Evolutionary conservation across 2,113 vertebrate genomes (phyloP).

Genomic region (Odontesthes bonariensis): DNA sequence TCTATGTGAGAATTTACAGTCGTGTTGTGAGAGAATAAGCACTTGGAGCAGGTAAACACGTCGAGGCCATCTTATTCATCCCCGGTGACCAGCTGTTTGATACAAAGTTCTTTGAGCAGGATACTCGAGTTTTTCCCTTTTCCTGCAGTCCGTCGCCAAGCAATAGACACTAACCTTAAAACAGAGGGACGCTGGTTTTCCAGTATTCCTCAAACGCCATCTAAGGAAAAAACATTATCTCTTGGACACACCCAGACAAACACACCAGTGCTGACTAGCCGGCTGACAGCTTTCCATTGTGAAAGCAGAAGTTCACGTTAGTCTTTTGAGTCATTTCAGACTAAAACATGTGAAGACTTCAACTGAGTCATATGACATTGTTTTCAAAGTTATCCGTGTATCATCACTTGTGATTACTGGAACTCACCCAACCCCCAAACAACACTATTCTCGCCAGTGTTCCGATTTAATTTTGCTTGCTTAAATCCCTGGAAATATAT

Average conservation of each 20-base stretch:
- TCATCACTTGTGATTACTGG: no score
- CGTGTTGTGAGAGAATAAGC: background rate
- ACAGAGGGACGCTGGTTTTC: background rate
- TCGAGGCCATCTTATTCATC: background rate
- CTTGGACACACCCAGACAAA: slow-evolving; percentile 51
- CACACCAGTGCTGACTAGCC: background rate
- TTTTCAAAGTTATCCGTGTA: no score
- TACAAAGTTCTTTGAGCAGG: background rate
- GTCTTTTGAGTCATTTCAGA: slow-evolving; percentile 46
- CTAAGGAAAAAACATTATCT: background rate
- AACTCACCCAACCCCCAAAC: no score
- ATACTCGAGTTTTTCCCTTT: no score
- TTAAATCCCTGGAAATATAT: no score
- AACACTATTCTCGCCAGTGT: no score
- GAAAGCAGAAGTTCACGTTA: slow-evolving; percentile 54
- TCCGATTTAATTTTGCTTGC: no score
- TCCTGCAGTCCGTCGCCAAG: background rate
- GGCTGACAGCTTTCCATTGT: slow-evolving; percentile 40
- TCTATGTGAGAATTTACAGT: background rate
- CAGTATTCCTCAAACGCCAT: background rate
- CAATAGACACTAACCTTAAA: background rate
- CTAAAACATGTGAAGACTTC: background rate
- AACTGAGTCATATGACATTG: background rate
- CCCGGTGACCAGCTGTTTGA: background rate
- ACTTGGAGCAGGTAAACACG: background rate